Conservation (phyloP, 2,888 invertebrate genomes). For the Drosophila trichaetosa region DNA sequence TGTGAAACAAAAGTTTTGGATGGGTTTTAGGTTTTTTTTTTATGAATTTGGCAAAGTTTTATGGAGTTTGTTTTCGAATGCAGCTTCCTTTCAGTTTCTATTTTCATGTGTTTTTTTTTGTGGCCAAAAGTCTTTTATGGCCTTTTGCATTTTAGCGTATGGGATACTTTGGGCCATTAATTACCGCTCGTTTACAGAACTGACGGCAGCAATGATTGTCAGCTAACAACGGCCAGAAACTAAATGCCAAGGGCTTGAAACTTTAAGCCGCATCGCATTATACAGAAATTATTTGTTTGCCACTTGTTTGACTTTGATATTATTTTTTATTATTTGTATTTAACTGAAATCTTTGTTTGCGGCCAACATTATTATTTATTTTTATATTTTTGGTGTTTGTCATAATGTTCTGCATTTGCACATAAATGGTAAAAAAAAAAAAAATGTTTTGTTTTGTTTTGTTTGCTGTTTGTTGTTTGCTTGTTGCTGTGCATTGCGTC, state of each 20-base stretch:
- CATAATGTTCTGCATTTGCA: background rate
- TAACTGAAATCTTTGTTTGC: background rate
- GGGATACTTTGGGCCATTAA: slow-evolving; percentile 21
- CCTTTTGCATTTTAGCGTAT: slow-evolving; percentile 46
- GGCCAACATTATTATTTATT: background rate
- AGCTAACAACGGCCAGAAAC: slow-evolving; percentile 9
- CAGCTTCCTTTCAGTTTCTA: slow-evolving; percentile 33
- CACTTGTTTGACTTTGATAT: background rate
- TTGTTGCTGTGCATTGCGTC: background rate
- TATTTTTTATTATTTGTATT: background rate
- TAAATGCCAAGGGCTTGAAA: background rate
- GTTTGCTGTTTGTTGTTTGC: background rate
- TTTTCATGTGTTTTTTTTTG: background rate
- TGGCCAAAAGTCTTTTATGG: slow-evolving; percentile 35
- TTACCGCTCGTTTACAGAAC: background rate
- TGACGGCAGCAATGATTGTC: slow-evolving; percentile 11
- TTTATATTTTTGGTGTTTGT: background rate
- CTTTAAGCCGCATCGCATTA: background rate
- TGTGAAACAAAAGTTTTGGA: slow-evolving; percentile 62
- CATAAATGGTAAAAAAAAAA: background rate
- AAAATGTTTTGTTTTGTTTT: background rate
- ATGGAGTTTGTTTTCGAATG: slow-evolving; percentile 54
- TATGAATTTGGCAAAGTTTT: slow-evolving; percentile 64
- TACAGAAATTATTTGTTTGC: background rate
- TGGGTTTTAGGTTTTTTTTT: slow-evolving; percentile 14